Base-by-base conservation (phyloP, 2,797 vertebrate genomes). In the Hirundo rustica region DNA sequence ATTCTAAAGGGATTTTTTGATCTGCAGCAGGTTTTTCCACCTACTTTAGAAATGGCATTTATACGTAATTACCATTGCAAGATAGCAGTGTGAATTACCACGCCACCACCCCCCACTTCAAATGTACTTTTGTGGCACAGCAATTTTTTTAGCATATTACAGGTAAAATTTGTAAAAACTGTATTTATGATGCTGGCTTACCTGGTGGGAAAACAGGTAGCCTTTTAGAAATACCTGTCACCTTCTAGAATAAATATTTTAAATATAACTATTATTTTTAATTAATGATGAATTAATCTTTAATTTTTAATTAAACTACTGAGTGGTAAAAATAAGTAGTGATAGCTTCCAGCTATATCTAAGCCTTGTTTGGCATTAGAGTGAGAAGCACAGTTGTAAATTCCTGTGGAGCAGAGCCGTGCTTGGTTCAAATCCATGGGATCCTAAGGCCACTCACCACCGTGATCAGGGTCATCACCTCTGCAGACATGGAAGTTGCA, bases 381-480 rank as follows among this genome's bases (percentile, higher is more conserved):
- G 7, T 6, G 40, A n/a, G 9, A 70, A 61, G 6, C 3, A 13
- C 7, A 44, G 13, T 13, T 76, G 38, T 50, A 42, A 40, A 20
- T 26, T 74, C 32, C 23, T 13, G 27, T 44, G 17, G 17, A 60
- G 23, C 11, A 65, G 29, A 22, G 14, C 40, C 3, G 2, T 30
- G 12, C 21, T 89, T 83, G 17, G 6, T 36, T 76, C 32, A 51
- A n/a, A 81, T 45, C 36, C 7, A 0, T 3, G 23, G 11, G 11
- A 10, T 40, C 13, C 8, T 29, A 36, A 50, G 27, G 16, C 8
- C 34, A 7, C 26, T 32, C 44, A 23, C 0, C 20, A 1, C 1
- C 10, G 4, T 0, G 4, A 40, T 22, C 44, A 15, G 7, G 13
- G 38, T 3, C 3, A 2, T 58, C 34, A 38, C 7, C 27, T 57